phyloP scores from a whole-genome alignment of 2,113 vertebrate species.

The Amazona guildingii region DNA sequence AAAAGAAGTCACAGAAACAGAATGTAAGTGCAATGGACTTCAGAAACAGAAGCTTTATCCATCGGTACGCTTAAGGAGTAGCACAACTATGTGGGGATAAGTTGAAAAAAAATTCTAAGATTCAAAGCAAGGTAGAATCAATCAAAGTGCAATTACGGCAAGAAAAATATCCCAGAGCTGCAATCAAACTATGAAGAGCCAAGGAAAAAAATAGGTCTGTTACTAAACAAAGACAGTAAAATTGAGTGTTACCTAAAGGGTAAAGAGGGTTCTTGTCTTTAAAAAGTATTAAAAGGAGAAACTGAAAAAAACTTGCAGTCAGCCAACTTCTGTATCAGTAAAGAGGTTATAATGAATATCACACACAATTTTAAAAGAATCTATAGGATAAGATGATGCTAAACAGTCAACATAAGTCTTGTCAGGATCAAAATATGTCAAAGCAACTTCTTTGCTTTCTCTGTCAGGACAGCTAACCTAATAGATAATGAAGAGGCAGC shows the following conservation, averaged over 20 bases:
- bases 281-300: not conserved
- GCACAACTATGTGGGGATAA: not conserved
- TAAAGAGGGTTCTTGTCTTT: not conserved
- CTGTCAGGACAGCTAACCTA: not conserved
- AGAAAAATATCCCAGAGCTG: not conserved
- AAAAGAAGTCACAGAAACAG: not conserved
- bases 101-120: not conserved
- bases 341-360: not conserved
- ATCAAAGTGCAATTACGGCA: not conserved
- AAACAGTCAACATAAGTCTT: not conserved
- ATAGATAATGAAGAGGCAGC: not conserved
- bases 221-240: not conserved
- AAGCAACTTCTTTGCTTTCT: not conserved
- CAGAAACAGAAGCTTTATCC: not conserved
- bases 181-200: not conserved
- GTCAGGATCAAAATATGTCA: not conserved
- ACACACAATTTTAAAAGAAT: not conserved
- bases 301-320: not conserved
- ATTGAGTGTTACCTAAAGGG: not conserved
- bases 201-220: not conserved
- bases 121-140: not conserved
- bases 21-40: not conserved
- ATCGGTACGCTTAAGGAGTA: not conserved
- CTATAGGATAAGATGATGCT: not conserved
- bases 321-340: not conserved